phyloP scores from a whole-genome alignment of 2,888 invertebrate species.

The Danaus chrysippus region DNA sequence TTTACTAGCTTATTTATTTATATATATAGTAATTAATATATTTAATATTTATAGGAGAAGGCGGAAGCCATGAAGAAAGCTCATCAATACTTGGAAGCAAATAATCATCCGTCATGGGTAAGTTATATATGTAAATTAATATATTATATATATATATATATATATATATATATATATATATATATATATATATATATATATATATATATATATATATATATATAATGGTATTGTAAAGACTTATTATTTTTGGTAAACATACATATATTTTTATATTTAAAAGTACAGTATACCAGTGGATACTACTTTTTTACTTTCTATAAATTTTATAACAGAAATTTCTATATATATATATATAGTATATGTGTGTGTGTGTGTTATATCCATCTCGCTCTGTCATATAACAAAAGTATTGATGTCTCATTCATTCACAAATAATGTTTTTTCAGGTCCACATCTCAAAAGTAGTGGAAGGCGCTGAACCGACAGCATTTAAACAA shows the following conservation, averaged over 20 bases:
- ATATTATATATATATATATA: no score
- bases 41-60: constrained; percentile 80
- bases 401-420: no score
- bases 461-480: constrained; percentile 89
- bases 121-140: constrained; percentile 31
- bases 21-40: neutral
- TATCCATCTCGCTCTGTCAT: neutral
- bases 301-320: no score
- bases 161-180: neutral
- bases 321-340: no score
- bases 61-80: constrained; percentile 86
- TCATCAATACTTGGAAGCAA: constrained; percentile 80
- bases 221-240: no score
- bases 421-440: neutral
- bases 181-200: neutral
- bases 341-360: no score
- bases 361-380: neutral
- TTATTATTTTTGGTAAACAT: no score
- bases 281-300: no score
- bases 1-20: no score
- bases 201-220: no score
- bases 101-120: constrained; percentile 88
- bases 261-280: no score
- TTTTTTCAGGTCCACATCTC: constrained; percentile 80
- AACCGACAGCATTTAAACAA: constrained; percentile 92